These are phyloP conservation scores for Megalops cyprinoides DNA, from an alignment of 2,797 vertebrate genomes.

Conservation along the genomic window DNA sequence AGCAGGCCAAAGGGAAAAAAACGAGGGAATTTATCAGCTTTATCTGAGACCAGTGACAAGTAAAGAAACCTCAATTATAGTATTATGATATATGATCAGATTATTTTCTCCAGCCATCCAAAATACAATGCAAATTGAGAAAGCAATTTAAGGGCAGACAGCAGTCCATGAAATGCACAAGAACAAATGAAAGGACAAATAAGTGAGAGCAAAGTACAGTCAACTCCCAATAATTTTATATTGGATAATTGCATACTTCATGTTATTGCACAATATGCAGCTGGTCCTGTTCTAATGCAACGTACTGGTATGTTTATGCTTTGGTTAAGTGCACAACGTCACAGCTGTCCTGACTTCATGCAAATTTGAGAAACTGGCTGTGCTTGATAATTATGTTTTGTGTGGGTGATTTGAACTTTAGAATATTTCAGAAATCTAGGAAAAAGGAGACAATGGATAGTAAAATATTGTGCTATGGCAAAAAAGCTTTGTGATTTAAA, in stretches of 20 bases:
- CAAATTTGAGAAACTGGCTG: background rate
- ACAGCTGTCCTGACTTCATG: background rate
- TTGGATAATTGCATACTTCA: background rate
- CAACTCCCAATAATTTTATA: background rate
- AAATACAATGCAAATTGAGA: background rate
- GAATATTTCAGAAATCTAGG: background rate
- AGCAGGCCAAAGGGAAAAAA: background rate
- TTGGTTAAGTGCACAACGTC: background rate
- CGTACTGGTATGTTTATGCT: background rate
- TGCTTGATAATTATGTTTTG: background rate
- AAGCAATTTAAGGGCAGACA: background rate
- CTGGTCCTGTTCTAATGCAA: background rate
- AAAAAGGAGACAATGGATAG: no score
- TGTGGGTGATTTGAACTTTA: no score
- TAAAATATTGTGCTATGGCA: background rate
- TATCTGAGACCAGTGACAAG: background rate
- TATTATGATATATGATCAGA: background rate
- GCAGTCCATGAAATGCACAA: background rate
- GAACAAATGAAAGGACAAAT: background rate
- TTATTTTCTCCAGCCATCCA: background rate
- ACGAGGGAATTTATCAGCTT: background rate
- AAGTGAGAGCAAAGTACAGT: background rate
- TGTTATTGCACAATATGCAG: background rate
- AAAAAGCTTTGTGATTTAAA: conserved; percentile 10
- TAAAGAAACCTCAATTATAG: background rate